Base-by-base conservation (phyloP, 2,797 vertebrate genomes). In the Chrysocyon brachyurus region DNA sequence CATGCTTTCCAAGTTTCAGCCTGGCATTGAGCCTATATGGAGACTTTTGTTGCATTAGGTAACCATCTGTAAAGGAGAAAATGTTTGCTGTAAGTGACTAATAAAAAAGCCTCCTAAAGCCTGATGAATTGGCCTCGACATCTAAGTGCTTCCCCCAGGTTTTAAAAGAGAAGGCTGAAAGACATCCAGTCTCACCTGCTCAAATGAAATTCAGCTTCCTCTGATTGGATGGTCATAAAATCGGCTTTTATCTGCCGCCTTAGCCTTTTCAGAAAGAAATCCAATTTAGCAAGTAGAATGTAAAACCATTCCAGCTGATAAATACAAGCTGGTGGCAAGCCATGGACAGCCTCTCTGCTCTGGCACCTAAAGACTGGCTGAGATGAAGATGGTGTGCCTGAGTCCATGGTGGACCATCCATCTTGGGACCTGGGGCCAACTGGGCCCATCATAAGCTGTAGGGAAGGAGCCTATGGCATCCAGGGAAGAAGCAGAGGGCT, bases 41-140 rank as follows among this genome's bases (percentile, higher is more conserved):
- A 96, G 97, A 98, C 88, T 97, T 36, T 28, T 91, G 87, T 97
- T 96, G 84, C 93, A 97, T 95, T 91, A 97, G 63, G 96, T 95
- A 78, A 94, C 72, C 31, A 54, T 94, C 93, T 63, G 92, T 97
- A 95, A 96, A 64, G 54, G 19, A 57, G 40, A 96, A 97, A 96
- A 73, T 95, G 66, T 92, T 66, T 96, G 91, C 86, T 87, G 61
- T 91, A 85, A 98, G 84, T 79, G 97, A 95, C 96, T 94, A 90
- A 97, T 94, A 95, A 98, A 98, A 98, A 49, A 87, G 87, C 56
- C 94, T 97, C 68, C 97, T 98, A 90, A 98, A 95, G 94, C n/a
- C 66, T 98, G 92, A 97, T 97, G 97, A 96, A 97, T 97, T 95
- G 86, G 81, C 94, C 94, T 81, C 68, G 70, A 94, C 87, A 59